Conservation (phyloP, 2,113 vertebrate species). For the Sylvia atricapilla region DNA sequence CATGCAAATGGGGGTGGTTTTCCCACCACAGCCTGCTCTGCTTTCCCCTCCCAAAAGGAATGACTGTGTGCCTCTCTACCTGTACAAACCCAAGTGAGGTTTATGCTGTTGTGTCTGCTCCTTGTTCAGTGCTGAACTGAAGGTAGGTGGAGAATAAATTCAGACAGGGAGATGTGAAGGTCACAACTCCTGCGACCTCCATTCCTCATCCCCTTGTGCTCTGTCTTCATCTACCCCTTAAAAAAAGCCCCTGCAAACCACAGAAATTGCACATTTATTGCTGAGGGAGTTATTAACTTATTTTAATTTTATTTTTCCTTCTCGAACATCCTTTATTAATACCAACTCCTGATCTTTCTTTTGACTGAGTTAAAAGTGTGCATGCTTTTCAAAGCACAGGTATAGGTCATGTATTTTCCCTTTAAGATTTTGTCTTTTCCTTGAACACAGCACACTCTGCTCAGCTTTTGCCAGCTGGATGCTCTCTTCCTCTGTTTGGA, state of each 20-base stretch:
- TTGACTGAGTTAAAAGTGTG: not conserved
- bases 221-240: not conserved
- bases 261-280: not conserved
- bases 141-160: not conserved
- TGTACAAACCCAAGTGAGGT: not conserved
- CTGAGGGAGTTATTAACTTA: not conserved
- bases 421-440: not conserved
- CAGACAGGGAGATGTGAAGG: not conserved
- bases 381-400: not conserved
- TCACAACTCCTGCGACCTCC: not conserved
- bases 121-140: not conserved
- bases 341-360: not conserved
- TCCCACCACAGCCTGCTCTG: not conserved
- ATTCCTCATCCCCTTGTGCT: not conserved
- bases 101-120: accelerated
- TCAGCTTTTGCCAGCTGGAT: not conserved
- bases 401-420: not conserved
- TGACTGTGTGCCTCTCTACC: accelerated
- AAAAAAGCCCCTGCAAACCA: not conserved
- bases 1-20: not conserved
- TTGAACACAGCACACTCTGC: accelerated
- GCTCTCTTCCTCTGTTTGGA: not conserved
- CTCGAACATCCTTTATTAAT: not conserved
- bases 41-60: not conserved
- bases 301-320: not conserved